phyloP scores from a whole-genome alignment of 1,140 invertebrate species.

The Dreissena polymorpha region DNA sequence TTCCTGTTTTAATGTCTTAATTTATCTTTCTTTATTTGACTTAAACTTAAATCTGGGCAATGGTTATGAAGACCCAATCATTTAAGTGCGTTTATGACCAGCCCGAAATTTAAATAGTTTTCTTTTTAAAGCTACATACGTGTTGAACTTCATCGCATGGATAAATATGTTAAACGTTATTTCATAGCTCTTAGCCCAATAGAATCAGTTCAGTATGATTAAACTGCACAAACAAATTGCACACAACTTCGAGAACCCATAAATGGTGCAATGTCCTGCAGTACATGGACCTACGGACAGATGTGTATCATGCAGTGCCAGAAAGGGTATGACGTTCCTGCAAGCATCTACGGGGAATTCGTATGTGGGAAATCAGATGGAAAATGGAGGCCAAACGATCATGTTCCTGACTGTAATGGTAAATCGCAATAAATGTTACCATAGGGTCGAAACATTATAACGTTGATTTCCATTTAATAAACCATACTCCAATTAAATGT shows the following conservation, averaged over 20 bases:
- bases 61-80: too few species aligned
- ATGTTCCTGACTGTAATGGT: conserved; percentile 39
- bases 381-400: conserved; percentile 33
- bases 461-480: too few species aligned
- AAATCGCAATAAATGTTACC: neutral
- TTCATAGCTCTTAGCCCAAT: too few species aligned
- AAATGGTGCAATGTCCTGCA: conserved; percentile 45
- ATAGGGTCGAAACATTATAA: too few species aligned
- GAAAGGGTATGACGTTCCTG: conserved; percentile 29
- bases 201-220: neutral
- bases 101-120: neutral
- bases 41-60: neutral
- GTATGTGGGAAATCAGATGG: conserved; percentile 36
- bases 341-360: conserved; percentile 26
- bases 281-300: conserved; percentile 23
- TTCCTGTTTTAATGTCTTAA: neutral
- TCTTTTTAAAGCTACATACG: neutral
- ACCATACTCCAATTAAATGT: too few species aligned
- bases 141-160: too few species aligned
- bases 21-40: neutral
- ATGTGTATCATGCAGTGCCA: conserved; percentile 50
- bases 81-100: neutral
- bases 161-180: too few species aligned
- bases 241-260: conserved; percentile 14
- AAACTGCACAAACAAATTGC: conserved; percentile 26